Conservation (phyloP, 2,797 vertebrate genomes). For the Myotis daubentonii region DNA sequence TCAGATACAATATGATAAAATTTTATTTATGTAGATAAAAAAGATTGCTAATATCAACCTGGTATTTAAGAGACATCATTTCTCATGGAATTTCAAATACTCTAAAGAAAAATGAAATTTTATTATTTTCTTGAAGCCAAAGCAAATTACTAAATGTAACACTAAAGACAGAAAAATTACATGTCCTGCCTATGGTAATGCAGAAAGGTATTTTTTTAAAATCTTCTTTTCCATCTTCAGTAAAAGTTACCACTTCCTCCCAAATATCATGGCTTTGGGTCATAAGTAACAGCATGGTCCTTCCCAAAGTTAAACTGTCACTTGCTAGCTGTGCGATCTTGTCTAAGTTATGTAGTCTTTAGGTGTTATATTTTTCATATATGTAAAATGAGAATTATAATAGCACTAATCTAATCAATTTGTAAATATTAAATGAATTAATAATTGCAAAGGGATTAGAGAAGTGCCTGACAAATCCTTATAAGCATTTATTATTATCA, state of each 20-base stretch:
- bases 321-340: neutral
- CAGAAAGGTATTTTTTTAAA: neutral
- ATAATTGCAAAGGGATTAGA: neutral
- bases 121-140: slow-evolving; percentile 63
- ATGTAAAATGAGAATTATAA: neutral
- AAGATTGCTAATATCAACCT: slow-evolving; percentile 3
- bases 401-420: neutral
- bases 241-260: neutral
- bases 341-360: neutral
- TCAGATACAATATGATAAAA: slow-evolving; percentile 6
- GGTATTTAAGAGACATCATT: slow-evolving; percentile 13
- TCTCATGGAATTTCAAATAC: neutral
- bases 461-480: neutral
- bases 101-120: slow-evolving; percentile 55
- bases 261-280: neutral
- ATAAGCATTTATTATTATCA: neutral
- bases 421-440: neutral
- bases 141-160: neutral
- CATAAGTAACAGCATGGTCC: neutral
- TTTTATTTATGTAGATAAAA: slow-evolving; percentile 54
- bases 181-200: neutral
- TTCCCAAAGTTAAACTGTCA: neutral
- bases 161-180: neutral
- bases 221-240: neutral
- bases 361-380: neutral